Percentiles rank a stretch among this genome's conserved stretches.
Conservation (phyloP, 2,113 vertebrate genomes). For the Megaceryle torquata region DNA sequence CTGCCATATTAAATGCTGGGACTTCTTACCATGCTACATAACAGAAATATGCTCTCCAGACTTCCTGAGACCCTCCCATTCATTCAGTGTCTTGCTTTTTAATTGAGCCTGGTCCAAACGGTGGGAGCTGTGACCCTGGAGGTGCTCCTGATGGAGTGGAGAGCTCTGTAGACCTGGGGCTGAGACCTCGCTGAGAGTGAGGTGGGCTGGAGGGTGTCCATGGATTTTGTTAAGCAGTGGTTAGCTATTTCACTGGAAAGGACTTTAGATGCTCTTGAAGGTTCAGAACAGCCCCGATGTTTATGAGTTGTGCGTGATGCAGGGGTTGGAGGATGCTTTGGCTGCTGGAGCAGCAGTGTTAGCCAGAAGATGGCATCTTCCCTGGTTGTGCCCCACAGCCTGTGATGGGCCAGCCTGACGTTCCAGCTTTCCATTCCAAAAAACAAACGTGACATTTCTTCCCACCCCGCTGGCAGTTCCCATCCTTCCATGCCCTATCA, state of each 20-base stretch:
- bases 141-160: neutral
- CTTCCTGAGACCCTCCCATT: neutral
- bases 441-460: neutral
- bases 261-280: neutral
- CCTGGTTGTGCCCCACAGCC: neutral
- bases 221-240: neutral
- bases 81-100: neutral
- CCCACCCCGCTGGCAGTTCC: neutral
- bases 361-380: neutral
- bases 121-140: neutral
- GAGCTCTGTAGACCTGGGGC: neutral
- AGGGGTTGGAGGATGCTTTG: neutral
- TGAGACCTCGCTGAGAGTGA: neutral
- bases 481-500: neutral
- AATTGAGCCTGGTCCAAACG: neutral
- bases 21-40: neutral
- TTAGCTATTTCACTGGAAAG: neutral
- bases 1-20: neutral
- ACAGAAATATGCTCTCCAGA: neutral
- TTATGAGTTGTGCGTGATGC: accelerated
- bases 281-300: neutral
- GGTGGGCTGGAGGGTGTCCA: neutral
- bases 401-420: accelerated
- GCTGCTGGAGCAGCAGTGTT: neutral
- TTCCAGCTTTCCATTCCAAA: neutral